Evolutionary conservation across 2,888 invertebrate genomes (phyloP), one percentile per base, ranked within the genome.

Genomic region (Sarcophaga variegata): DNA sequence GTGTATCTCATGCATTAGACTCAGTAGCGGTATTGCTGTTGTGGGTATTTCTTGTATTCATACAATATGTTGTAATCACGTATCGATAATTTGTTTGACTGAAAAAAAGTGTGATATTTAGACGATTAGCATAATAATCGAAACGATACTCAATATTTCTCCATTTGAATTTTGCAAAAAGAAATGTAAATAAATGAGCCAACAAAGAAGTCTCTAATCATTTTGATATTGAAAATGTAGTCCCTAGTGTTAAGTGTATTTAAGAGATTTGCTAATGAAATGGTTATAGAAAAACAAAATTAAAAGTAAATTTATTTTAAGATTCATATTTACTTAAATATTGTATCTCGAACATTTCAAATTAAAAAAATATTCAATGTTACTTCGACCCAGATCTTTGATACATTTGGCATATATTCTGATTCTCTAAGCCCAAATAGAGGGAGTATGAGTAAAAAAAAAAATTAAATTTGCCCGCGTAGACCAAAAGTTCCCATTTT

Each of bases 191-290:
- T 69, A 27, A 25, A 60, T 69, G 67, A 69, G 69, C n/a, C 37
- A 69, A 69, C 37, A n/a, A 14, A 64, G 12, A 62, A 66, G 62
- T 2, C 66, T 71, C 69, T 80, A 84, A 84, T 85, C 62, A 54
- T 17, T 81, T 72, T 77, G 84, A 49, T 54, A 80, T 62, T 84
- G 84, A 81, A 64, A 70, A 27, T 22, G 12, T 27, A 25, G 60
- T 69, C 14, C 2, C n/a, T 22, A 27, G 64, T n/a, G 27, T 54
- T 71, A n/a, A 59, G 49, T 49, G 14, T 27, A 1, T 25, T 63
- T 27, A 49, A 49, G 17, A 12, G 2, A 17, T 63, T 63, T 37
- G 14, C 60, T 60, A 78, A 78, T 59, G 66, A 20, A 20, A 47
- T 63, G 11, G 1, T 69, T 69, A 49, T 25, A 14, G 10, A 49